phyloP scores from a whole-genome alignment of 2,888 invertebrate species.

The Matsumyia berberina region DNA sequence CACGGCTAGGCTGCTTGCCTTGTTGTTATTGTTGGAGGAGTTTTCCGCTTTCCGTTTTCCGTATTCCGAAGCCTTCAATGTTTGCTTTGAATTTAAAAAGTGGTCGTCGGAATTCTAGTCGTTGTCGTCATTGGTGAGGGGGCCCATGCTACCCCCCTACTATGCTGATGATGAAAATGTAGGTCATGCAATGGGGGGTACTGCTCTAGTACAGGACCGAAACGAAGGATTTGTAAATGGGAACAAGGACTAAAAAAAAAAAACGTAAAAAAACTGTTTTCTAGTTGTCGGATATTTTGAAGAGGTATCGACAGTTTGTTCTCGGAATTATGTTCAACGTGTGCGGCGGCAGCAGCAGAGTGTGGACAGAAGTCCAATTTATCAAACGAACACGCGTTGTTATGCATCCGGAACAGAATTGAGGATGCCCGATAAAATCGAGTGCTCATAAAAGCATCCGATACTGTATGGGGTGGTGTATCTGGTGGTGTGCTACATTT shows the following conservation, averaged over 20 bases:
- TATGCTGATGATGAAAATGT: constrained; percentile 59
- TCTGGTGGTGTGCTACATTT: constrained; percentile 18
- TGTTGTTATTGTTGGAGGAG: constrained; percentile 40
- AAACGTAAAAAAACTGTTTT: neutral
- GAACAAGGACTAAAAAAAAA: constrained; percentile 62
- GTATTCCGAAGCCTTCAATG: constrained; percentile 51
- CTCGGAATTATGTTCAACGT: constrained; percentile 42
- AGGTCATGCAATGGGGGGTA: constrained; percentile 61
- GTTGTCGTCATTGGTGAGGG: no score
- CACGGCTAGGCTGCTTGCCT: neutral
- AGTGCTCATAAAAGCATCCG: constrained; percentile 65
- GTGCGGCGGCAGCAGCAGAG: neutral
- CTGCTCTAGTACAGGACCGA: constrained; percentile 10
- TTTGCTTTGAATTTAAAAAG: constrained; percentile 65
- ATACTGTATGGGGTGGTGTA: constrained; percentile 6
- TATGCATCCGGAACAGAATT: constrained; percentile 52
- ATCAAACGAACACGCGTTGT: constrained; percentile 71
- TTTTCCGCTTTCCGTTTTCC: constrained; percentile 34
- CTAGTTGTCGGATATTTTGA: constrained; percentile 53
- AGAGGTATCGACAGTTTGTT: constrained; percentile 68
- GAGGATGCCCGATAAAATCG: constrained; percentile 66
- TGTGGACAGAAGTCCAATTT: constrained; percentile 62
- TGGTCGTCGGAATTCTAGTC: constrained; percentile 44
- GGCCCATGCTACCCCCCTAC: constrained; percentile 3
- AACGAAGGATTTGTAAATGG: constrained; percentile 69